Base-by-base conservation (phyloP, 1,140 invertebrate genomes). In the Riptortus pedestris region DNA sequence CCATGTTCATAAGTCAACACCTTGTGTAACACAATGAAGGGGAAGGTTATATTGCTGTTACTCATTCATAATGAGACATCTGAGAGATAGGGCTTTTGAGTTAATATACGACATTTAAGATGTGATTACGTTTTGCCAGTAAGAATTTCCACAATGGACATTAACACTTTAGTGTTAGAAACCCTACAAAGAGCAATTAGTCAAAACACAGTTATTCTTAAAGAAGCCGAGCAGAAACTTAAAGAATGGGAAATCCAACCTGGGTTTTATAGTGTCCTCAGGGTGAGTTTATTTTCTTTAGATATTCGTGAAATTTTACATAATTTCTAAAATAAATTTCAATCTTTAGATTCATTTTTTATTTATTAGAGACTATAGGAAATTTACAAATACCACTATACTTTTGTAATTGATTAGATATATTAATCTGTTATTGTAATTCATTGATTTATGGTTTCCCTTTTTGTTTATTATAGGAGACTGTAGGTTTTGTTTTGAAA, bases 201-300 rank as follows among this genome's bases (percentile, higher is more conserved):
- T 77, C 90, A 94, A 76, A 83, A 93, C 76, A 80, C 88, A 18
- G 81, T 84, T 67, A 77, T 91, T 31, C 75, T 97, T 27, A 93
- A 93, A 76, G 85, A 87, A 33, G 91, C 92, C 18, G 92, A 95
- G 76, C 80, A 83, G 66, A 88, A 88, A 70, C 79, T 97, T 12
- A 82, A 84, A 71, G 82, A 87, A 77, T 94, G 91, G 89, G 91
- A 96, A 79, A 84, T 79, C 47, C 81, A 90, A 73, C 83, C 85
- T 51, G 92, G 92, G 63, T 96, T 93, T 74, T 93, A 95, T 76
- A 85, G 85, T 66, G 81, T 86, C 47, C 77, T 96, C 70, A 79
- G 87, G 74, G 88, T 92, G 81, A 79, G 78, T 76, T 43, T 64
- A 14, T 14, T 60, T 31, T n/a, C 16, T 59, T 29, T 57, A 24